Conservation (phyloP, 2,797 vertebrate species). For the Tangara arthus region DNA sequence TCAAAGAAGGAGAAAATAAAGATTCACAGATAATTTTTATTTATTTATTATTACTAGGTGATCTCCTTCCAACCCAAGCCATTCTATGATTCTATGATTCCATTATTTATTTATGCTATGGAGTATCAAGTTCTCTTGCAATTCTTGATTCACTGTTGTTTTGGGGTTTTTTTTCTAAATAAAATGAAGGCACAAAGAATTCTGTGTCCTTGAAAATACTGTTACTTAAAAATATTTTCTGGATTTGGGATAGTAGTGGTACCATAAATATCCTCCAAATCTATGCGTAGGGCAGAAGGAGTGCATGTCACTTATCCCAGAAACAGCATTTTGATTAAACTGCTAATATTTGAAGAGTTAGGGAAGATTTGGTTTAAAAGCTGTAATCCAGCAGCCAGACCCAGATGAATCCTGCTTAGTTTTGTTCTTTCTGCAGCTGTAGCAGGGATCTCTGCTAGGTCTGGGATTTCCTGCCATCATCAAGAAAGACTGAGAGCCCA, state of each 20-base stretch:
- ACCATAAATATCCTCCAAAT: neutral
- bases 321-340: neutral
- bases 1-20: neutral
- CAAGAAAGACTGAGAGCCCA: no score
- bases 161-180: neutral
- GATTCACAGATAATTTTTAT: neutral
- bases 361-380: neutral
- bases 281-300: neutral
- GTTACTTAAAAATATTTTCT: neutral
- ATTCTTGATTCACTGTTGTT: neutral
- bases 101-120: neutral
- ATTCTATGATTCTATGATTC: rapidly evolving
- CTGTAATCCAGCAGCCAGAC: neutral
- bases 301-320: neutral
- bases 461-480: neutral
- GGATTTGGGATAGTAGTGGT: neutral
- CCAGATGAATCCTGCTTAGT: neutral
- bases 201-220: neutral
- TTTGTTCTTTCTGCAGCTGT: neutral
- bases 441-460: neutral
- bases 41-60: neutral
- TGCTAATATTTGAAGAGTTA: neutral
- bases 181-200: neutral
- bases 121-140: neutral
- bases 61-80: neutral